A percentile compares a stretch with the other conserved stretches of the same genome.
These are phyloP conservation scores for Dryas iulia DNA, from an alignment of 1,140 invertebrate species.

Conservation along the genomic window DNA sequence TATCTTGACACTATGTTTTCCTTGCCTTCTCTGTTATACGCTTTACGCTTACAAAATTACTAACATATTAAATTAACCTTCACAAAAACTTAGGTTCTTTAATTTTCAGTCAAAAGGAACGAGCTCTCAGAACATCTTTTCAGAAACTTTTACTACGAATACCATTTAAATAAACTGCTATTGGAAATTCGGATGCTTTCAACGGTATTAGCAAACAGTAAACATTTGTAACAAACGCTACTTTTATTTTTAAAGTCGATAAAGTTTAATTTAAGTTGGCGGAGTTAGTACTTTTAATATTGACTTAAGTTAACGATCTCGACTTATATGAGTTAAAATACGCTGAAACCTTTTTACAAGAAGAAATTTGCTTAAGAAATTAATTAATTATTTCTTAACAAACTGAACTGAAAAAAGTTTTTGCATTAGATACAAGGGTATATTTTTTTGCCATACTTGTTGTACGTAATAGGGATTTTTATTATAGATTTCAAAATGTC, in stretches of 20 bases:
- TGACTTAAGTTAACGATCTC: neutral
- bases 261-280: constrained; percentile 16
- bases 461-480: too few species aligned
- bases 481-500: too few species aligned
- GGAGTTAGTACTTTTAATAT: neutral
- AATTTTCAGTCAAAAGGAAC: constrained; percentile 6
- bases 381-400: too few species aligned
- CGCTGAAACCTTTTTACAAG: too few species aligned
- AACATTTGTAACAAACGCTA: constrained; percentile 10
- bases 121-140: constrained; percentile 9
- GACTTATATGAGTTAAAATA: neutral
- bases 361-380: too few species aligned
- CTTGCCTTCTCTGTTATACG: too few species aligned
- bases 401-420: too few species aligned
- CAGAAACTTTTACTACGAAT: constrained; percentile 7
- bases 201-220: constrained; percentile 25
- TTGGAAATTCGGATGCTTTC: constrained; percentile 22
- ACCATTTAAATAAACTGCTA: constrained; percentile 12
- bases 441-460: too few species aligned
- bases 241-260: constrained; percentile 19
- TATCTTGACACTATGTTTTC: too few species aligned
- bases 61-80: neutral
- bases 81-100: neutral
- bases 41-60: too few species aligned
- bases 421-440: too few species aligned